These are phyloP conservation scores for Andrena camellia DNA, from an alignment of 2,888 invertebrate genomes.

Conservation along the genomic window DNA sequence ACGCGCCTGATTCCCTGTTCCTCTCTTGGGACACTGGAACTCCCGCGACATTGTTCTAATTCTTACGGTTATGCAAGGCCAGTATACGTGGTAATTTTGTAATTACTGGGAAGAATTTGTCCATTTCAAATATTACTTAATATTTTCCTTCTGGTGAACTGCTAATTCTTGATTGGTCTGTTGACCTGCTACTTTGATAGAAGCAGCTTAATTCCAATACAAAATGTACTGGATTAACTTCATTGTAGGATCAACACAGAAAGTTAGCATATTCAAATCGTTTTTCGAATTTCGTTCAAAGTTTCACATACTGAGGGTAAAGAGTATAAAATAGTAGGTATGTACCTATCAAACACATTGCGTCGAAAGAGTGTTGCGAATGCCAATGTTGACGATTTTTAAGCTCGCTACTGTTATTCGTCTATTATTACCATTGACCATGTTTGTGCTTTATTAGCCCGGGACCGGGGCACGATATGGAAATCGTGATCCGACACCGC, in stretches of 20 bases:
- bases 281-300: no score
- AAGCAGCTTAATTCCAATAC: no score
- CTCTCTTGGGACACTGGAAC: constrained; percentile 20
- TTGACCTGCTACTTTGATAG: no score
- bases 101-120: not conserved
- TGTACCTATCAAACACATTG: not conserved
- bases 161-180: not conserved
- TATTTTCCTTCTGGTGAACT: not conserved
- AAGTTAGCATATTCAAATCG: not conserved
- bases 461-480: constrained; percentile 33
- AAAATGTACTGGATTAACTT: not conserved
- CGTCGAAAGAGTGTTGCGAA: not conserved
- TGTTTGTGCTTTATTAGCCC: constrained; percentile 39
- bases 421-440: constrained; percentile 24
- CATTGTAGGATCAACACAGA: not conserved
- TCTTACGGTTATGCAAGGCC: not conserved
- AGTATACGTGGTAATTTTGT: no score
- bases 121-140: not conserved
- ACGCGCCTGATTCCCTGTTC: not conserved
- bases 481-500: constrained; percentile 50
- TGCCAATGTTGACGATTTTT: not conserved
- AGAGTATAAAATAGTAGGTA: no score
- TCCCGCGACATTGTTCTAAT: not conserved
- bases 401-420: not conserved
- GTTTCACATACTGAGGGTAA: no score